Conservation (phyloP, 2,888 invertebrate species). For the Tachina grossa region DNA sequence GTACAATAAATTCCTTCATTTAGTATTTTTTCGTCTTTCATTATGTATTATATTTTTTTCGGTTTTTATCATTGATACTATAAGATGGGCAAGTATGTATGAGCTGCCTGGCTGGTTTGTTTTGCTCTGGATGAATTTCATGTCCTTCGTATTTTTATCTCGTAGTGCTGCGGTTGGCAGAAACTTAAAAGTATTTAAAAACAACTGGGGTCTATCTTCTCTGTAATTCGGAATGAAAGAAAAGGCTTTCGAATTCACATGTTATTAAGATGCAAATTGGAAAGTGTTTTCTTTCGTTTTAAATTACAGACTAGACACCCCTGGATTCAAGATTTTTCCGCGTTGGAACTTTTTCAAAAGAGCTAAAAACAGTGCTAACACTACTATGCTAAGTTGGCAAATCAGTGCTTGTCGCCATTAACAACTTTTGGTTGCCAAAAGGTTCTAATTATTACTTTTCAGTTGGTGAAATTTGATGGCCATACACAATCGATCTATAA, state of each 20-base stretch:
- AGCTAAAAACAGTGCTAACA: background rate
- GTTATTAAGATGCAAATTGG: no score
- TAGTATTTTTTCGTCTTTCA: conserved; percentile 39
- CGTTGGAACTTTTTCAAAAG: background rate
- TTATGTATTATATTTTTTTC: conserved; percentile 21
- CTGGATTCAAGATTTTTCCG: no score
- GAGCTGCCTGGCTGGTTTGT: conserved; percentile 45
- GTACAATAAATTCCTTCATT: conserved; percentile 51
- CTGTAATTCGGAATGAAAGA: no score
- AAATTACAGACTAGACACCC: no score
- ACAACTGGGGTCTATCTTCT: background rate
- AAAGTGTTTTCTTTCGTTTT: background rate
- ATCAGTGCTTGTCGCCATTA: no score
- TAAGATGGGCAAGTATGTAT: conserved; percentile 29
- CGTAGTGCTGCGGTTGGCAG: background rate
- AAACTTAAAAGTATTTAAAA: conserved; percentile 5
- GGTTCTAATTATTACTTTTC: no score
- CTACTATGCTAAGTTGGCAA: no score
- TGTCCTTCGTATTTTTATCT: conserved; percentile 48
- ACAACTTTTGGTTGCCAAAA: no score
- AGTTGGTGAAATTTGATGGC: no score
- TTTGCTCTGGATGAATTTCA: conserved; percentile 29
- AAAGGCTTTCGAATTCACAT: no score
- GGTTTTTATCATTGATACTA: conserved; percentile 23
- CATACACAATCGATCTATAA: no score